Evolutionary conservation across 53 echinoderm and acorn worm genomes (phyloP), one percentile per base, ranked within the genome.

Genomic region (Stichopus horrens): DNA sequence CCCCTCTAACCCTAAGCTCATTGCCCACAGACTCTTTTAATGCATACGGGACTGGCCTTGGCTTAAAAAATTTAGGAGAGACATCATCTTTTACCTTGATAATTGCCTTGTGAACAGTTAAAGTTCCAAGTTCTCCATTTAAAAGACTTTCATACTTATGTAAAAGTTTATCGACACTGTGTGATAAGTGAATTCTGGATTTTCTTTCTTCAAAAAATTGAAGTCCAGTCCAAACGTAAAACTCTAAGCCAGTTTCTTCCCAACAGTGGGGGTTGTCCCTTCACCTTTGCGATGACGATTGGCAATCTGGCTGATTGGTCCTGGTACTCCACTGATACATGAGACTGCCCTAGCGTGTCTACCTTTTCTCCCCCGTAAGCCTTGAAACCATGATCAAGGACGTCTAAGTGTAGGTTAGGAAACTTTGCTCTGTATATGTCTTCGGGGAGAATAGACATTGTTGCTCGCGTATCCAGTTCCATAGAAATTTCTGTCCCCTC

Each of bases 1-100:
- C 4, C 85, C 76, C 7, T 89, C 86, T 9, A 21, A 21, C 58
- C 67, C 74, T 52, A 92, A 23, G 13, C 79, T 67, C 13, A 88
- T 81, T 76, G 16, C 88, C 86, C 14, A 90, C 90, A 8, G 82
- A 55, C 8, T 8, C 60, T 55, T 89, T 89, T 76, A 91, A 51
- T 9, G 91, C 76, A 55, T 90, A 93, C 4, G 93, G 91, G 4
- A 93, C 91, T 5, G 56, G 76, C 9, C 93, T 65, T 14, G 93
- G 74, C 55, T 88, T 83, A 55, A 88, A 65, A 21, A 73, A 93
- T 1, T 73, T 73, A 2, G 91, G 93, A 52, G 51, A 65, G 5
- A 86, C 86, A 53, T 80, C 80, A 20, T 86, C 86, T 11, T 77
- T 21, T 6, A 93, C 86, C 16, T 74, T 74, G 7, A 93, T 53